Evolutionary conservation across 2,888 invertebrate species (phyloP).

Genomic region (Crematogaster levior): DNA sequence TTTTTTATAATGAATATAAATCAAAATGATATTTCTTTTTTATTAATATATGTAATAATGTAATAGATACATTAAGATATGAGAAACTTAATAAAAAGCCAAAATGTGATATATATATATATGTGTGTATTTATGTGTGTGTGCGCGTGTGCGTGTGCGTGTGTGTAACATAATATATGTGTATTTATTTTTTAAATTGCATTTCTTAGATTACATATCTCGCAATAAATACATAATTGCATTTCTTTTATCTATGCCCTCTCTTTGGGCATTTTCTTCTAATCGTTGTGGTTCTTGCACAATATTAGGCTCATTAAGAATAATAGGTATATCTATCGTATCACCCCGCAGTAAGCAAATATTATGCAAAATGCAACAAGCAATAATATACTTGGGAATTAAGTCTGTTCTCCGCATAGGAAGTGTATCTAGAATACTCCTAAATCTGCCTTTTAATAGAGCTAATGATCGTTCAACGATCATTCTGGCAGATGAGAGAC

Average conservation of each 20-base stretch:
- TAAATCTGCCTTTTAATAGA: slow-evolving; percentile 46
- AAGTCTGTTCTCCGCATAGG: not conserved
- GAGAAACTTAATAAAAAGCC: too few relatives aligned
- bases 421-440: slow-evolving; percentile 17
- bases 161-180: not conserved
- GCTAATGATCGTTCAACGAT: slow-evolving; percentile 46
- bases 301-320: not conserved
- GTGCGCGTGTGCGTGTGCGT: too few relatives aligned
- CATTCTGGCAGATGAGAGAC: slow-evolving; percentile 37
- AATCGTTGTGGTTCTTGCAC: not conserved
- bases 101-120: too few relatives aligned
- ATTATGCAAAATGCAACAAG: slow-evolving; percentile 3
- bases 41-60: too few relatives aligned
- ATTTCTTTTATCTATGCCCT: not conserved
- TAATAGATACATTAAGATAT: too few relatives aligned
- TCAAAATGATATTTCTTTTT: too few relatives aligned
- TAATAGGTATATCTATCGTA: not conserved
- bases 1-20: too few relatives aligned
- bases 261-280: not conserved
- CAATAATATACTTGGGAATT: slow-evolving; percentile 5
- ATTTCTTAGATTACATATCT: too few relatives aligned
- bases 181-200: too few relatives aligned
- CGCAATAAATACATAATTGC: not conserved
- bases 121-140: too few relatives aligned
- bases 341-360: too few relatives aligned